Percentiles rank a stretch among this genome's conserved stretches.
These are phyloP conservation scores for Cotesia congregata DNA, from an alignment of 2,888 invertebrate genomes.

Conservation along the genomic window DNA sequence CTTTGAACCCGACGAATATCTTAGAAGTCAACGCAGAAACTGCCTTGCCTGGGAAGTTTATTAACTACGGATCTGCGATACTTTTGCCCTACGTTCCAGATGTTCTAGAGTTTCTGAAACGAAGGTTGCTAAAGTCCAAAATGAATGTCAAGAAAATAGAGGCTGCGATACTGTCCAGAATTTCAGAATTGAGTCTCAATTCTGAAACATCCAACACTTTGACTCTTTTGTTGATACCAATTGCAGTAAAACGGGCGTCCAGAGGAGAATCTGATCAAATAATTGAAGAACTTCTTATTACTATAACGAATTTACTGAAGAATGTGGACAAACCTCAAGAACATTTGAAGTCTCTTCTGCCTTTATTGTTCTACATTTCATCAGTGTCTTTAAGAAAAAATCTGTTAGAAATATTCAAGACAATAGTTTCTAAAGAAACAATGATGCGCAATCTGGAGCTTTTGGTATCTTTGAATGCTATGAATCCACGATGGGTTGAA, in stretches of 20 bases:
- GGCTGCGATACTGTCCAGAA: conserved; percentile 80
- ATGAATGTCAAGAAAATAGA: conserved; percentile 79
- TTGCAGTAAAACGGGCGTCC: conserved; percentile 77
- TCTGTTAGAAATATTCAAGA: conserved; percentile 76
- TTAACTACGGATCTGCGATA: conserved; percentile 82
- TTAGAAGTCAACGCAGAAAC: conserved; percentile 16
- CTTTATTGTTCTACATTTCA: conserved; percentile 79
- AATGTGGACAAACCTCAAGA: conserved; percentile 77
- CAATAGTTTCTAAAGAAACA: conserved; percentile 71
- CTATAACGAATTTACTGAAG: conserved; percentile 81
- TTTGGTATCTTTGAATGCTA: conserved; percentile 84
- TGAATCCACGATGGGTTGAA: conserved; percentile 89
- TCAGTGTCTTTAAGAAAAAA: conserved; percentile 79
- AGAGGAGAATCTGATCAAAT: conserved; percentile 78
- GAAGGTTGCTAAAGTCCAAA: conserved; percentile 75
- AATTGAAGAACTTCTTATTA: conserved; percentile 79
- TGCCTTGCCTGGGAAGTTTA: conserved; percentile 54
- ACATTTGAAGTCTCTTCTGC: conserved; percentile 80
- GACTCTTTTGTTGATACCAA: conserved; percentile 80
- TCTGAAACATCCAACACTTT: conserved; percentile 79
- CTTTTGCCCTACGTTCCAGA: conserved; percentile 81
- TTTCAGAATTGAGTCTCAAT: conserved; percentile 82
- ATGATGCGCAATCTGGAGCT: conserved; percentile 73
- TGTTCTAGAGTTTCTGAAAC: conserved; percentile 80
- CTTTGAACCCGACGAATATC: conserved; percentile 29